These are phyloP conservation scores for Serilophus lunatus DNA, from an alignment of 2,113 vertebrate genomes.

Conservation along the genomic window DNA sequence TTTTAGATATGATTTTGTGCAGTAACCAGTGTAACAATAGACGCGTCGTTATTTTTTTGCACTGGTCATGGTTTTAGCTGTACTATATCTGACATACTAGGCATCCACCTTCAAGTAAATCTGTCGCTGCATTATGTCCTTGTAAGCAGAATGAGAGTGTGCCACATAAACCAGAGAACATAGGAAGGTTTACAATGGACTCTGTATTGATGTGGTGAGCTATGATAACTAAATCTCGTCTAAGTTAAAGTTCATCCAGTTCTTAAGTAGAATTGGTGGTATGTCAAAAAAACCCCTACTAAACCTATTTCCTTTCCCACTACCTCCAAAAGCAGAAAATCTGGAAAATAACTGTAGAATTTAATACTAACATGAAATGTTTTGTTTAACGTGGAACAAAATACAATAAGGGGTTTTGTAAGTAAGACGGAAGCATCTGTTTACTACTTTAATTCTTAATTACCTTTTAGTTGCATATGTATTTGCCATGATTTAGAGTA, in stretches of 20 bases:
- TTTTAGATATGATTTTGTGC: neutral
- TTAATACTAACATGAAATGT: fast-evolving
- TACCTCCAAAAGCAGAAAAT: neutral
- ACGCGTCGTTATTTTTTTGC: neutral
- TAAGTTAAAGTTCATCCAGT: neutral
- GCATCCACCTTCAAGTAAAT: neutral
- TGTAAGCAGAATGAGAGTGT: neutral
- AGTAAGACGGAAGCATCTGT: neutral
- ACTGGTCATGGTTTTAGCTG: neutral
- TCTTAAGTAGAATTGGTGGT: neutral
- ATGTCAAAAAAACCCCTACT: neutral
- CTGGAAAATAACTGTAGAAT: neutral
- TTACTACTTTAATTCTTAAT: neutral
- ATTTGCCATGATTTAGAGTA: neutral
- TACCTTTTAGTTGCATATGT: fast-evolving
- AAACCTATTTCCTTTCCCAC: neutral
- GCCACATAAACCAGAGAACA: neutral
- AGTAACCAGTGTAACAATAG: neutral
- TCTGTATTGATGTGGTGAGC: fast-evolving
- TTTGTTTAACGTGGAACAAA: neutral
- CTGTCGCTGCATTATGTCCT: neutral
- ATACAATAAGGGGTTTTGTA: neutral
- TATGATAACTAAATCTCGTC: neutral
- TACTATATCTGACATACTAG: neutral
- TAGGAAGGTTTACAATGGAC: neutral